These are phyloP conservation scores for Montipora sp. DNA, from an alignment of 64 coral and sea anemone species.

Conservation along the genomic window DNA sequence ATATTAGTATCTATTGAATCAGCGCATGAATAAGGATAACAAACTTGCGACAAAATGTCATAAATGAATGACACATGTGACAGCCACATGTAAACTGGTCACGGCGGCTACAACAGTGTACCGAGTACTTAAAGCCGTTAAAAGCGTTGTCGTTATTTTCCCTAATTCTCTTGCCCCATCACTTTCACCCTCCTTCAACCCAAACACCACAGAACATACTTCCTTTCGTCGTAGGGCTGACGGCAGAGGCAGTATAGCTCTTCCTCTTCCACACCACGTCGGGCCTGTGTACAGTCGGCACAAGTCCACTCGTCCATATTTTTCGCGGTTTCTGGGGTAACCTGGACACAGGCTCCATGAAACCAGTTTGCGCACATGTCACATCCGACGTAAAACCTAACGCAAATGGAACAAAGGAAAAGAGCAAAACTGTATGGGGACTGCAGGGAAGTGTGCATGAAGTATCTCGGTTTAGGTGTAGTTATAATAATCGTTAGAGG, in stretches of 20 bases:
- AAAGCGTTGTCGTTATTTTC: no score
- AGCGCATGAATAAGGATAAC: no score
- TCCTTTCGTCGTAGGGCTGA: slow-evolving; percentile 93
- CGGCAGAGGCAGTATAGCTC: slow-evolving; percentile 95
- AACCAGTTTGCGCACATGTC: slow-evolving; percentile 99
- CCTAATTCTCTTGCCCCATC: no score
- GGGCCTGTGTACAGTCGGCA: slow-evolving; percentile 77
- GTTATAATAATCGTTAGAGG: no score
- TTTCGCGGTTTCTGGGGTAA: slow-evolving; percentile 72
- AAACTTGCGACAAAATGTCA: no score
- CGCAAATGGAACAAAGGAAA: not conserved
- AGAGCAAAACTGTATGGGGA: not conserved
- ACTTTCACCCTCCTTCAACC: not conserved
- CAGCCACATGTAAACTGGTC: no score
- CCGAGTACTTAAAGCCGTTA: no score
- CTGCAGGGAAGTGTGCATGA: no score
- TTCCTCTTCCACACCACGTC: slow-evolving; percentile 87
- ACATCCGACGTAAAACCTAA: slow-evolving; percentile 96
- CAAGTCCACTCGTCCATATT: slow-evolving; percentile 92
- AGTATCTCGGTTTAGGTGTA: no score
- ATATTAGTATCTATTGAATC: no score
- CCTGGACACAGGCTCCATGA: slow-evolving; percentile 89
- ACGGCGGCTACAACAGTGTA: no score
- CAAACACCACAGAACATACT: slow-evolving; percentile 52
- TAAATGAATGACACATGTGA: no score